Evolutionary conservation across 2,888 invertebrate genomes (phyloP).

Genomic region (Temnothorax rugatulus): DNA sequence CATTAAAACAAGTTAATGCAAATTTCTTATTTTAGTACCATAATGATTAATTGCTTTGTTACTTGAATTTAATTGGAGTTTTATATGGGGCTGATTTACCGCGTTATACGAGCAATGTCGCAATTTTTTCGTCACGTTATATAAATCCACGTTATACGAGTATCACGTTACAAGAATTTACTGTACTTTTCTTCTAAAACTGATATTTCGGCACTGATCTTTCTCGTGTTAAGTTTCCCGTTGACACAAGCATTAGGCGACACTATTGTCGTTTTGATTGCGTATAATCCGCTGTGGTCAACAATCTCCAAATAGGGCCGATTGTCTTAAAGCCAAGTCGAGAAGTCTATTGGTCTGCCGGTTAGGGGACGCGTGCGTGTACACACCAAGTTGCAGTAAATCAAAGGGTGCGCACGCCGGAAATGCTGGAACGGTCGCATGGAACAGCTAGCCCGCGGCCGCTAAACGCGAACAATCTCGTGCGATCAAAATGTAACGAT

Average conservation of each 20-base stretch:
- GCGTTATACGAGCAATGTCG: background rate
- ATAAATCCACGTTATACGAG: background rate
- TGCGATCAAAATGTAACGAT: slow-evolving; percentile 31
- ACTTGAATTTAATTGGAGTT: background rate
- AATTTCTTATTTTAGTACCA: background rate
- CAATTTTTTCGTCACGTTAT: background rate
- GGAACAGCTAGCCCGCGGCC: slow-evolving; percentile 10
- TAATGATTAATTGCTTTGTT: background rate
- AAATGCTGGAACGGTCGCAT: slow-evolving; percentile 3
- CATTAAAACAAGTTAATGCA: background rate
- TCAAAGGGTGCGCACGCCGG: slow-evolving; percentile 33
- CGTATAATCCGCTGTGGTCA: slow-evolving; percentile 1
- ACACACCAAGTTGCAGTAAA: slow-evolving; percentile 12
- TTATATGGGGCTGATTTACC: background rate
- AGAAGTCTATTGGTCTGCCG: slow-evolving; percentile 7
- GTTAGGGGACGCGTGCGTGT: background rate
- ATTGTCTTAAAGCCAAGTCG: slow-evolving; percentile 36
- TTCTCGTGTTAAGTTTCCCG: background rate
- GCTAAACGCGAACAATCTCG: slow-evolving; percentile 27
- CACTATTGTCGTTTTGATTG: background rate
- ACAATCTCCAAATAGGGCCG: slow-evolving; percentile 15
- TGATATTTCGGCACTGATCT: background rate
- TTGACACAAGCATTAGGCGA: background rate
- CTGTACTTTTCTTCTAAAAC: background rate
- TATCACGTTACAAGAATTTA: background rate